Evolutionary conservation across 2,888 invertebrate genomes (phyloP), one percentile per base, ranked within the genome.

Genomic region (Ametastegia equiseti): DNA sequence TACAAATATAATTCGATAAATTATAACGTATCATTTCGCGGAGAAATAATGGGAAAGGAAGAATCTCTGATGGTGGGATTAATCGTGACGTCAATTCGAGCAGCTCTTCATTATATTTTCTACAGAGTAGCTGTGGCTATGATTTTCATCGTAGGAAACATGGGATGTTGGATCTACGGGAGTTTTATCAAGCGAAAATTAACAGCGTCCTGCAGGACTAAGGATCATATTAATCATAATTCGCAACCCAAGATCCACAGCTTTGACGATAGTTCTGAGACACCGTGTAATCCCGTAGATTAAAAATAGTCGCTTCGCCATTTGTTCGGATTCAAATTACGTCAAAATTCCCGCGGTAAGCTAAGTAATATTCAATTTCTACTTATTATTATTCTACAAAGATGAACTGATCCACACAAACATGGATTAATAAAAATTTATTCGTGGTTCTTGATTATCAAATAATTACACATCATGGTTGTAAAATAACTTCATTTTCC

Each of bases 61-160:
- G 86, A 19, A 9, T 42, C 86, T 13, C 77, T 85, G n/a, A 67
- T 87, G 36, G 69, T 67, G 11, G 83, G 81, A 57, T 73, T 89
- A 23, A 86, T 85, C 47, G 57, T 87, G 36, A 85, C 87, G 15
- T 83, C 89, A 60, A 47, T 88, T 0, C 89, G 89, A 73, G 88
- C 88, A 11, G 78, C 89, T 9, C 47, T 89, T 9, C 88, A 90
- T 78, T 91, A 90, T 81, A 84, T 88, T 23, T 83, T 90, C 5
- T 91, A 90, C 65, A 86, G 86, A 82, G 60, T 87, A 7, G 86
- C 86, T 13, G 84, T 89, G 13, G 81, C 85, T 11, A 45, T 85
- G 1, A 85, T 90, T 71, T 75, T 87, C n/a, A 23, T 87, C 11
- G 73, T 84, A 13, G 89, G 86, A 83, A 84, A 86, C 27, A 82